Evolutionary conservation across 2,797 vertebrate genomes (phyloP), one percentile per base, ranked within the genome.

Genomic region (Protosalanx chinensis): DNA sequence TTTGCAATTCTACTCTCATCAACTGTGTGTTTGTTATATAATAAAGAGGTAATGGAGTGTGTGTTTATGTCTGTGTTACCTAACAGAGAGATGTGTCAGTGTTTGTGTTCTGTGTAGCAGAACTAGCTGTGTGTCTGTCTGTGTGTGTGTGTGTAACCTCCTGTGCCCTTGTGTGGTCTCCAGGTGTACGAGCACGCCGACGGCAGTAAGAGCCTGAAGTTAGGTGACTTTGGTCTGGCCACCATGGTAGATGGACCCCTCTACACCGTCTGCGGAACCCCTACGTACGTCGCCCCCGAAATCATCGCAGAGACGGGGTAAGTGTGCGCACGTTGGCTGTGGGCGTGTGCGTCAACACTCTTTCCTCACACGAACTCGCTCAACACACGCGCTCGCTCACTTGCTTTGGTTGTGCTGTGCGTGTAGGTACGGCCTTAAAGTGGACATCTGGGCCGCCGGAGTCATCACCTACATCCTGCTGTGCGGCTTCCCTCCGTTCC

Each of bases 381-480:
- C 23, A 27, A 23, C 56, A 6, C 18, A 8, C 5, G 18, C 56
- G 2, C 56, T 6, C 18, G 60, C 32, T 29, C 27, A 13, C 15
- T 61, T 3, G 5, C 15, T 18, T 62, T 15, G 32, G 4, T 16
- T 33, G 13, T 62, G 15, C 13, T 70, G 16, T 23, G 2, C 18
- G n/a, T 82, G 29, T 70, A 98, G 97, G 78, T 98, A 98, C 70
- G 96, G 96, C 90, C 93, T 98, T 92, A 98, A 98, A 84, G 97
- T 98, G 90, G 97, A 98, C 88, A 98, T 98, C 92, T 99, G 97
- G 97, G 97, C 97, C 68, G 97, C 96, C 53, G 97, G 97, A 74
- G 97, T 99, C 74, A 99, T 99, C 90, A 98, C 96, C 76, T 99
- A 98, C 83, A 98, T 99, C 84, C 92, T 99, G 68, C 93, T 99